Conservation (phyloP, 2,113 vertebrate genomes). For the Polyodon spathula region DNA sequence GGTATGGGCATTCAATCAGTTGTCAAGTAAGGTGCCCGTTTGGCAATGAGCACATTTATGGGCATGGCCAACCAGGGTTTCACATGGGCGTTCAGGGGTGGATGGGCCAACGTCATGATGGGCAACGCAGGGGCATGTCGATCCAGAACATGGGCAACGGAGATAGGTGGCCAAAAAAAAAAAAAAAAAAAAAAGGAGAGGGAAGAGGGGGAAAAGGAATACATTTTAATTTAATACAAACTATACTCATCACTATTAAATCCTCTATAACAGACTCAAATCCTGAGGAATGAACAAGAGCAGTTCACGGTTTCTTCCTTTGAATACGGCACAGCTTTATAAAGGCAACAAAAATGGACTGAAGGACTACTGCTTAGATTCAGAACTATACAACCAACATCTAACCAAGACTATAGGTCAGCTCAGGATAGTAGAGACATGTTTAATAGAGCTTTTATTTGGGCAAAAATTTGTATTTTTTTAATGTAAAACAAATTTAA, state of each 20-base stretch:
- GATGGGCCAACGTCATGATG: slow-evolving; percentile 98
- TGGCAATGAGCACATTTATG: slow-evolving; percentile 98
- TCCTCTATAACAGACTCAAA: slow-evolving; percentile 73
- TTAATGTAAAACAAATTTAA: slow-evolving; percentile 17
- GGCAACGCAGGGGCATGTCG: slow-evolving; percentile 99
- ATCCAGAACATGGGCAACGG: slow-evolving; percentile 99
- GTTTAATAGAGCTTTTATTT: slow-evolving; percentile 14
- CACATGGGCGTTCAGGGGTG: slow-evolving; percentile 98
- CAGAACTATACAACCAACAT: slow-evolving; percentile 31
- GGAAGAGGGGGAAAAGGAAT: slow-evolving; percentile 98
- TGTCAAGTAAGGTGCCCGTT: slow-evolving; percentile 99
- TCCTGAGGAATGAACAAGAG: slow-evolving; percentile 75
- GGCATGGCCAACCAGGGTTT: slow-evolving; percentile 99
- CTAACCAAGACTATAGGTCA: slow-evolving; percentile 47
- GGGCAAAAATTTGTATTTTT: too few relatives aligned
- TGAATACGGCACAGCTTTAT: slow-evolving; percentile 15
- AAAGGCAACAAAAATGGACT: slow-evolving; percentile 15
- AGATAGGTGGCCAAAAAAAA: slow-evolving; percentile 98
- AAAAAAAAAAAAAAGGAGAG: slow-evolving; percentile 94
- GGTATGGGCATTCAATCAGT: slow-evolving; percentile 97
- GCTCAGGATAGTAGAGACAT: slow-evolving; percentile 65
- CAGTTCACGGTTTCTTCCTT: slow-evolving; percentile 54
- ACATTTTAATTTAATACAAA: slow-evolving; percentile 99
- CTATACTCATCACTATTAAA: slow-evolving; percentile 87
- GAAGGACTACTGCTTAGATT: slow-evolving; percentile 40